Base-by-base conservation (phyloP, 1,140 invertebrate species). In the Asbolus verrucosus region DNA sequence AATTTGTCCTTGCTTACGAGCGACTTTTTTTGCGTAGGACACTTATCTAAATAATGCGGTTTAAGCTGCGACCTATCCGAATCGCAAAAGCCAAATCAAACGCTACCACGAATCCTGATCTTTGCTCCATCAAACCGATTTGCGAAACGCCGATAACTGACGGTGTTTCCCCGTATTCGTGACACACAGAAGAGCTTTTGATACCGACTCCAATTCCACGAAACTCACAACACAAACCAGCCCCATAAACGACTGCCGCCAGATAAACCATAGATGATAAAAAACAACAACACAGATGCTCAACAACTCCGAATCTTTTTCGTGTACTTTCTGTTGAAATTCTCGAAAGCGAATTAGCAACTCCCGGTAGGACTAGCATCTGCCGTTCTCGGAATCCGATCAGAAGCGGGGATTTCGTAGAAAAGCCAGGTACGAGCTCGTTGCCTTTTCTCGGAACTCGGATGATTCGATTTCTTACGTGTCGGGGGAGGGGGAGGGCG, bases 381-480 rank as follows among this genome's bases (percentile, higher is more conserved):
- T 63, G 61, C 61, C 39, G 31, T 63, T 63, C 61, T 38, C 30
- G 36, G 61, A 41, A 63, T 39, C 36, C 16, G 39, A 6, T 24
- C 18, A 39, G 15, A 13, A 63, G 61, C 30, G 61, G 61, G 61
- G 61, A 39, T 63, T 63, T 63, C 61, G 33, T 19, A 39, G 61
- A 63, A 63, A 39, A 63, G 41, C 33, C 61, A 63, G 61, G 61
- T 63, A 63, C 21, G 39, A n/a, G 18, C 39, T 24, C n/a, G 61
- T 41, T 41, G 31, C 6, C 61, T 38, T 24, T 63, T 63, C 61
- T 63, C 13, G 16, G 61, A 63, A 63, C 46, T 9, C 33, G 39
- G 61, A 63, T 63, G 61, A 63, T 41, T 63, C 21, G 21, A 27
- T 54, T 27, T n/a, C n/a, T n/a, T n/a, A n/a, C n/a, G n/a, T n/a